Evolutionary conservation across 2,113 vertebrate species (phyloP), one percentile per base, ranked within the genome.

Genomic region (Saiga tatarica): DNA sequence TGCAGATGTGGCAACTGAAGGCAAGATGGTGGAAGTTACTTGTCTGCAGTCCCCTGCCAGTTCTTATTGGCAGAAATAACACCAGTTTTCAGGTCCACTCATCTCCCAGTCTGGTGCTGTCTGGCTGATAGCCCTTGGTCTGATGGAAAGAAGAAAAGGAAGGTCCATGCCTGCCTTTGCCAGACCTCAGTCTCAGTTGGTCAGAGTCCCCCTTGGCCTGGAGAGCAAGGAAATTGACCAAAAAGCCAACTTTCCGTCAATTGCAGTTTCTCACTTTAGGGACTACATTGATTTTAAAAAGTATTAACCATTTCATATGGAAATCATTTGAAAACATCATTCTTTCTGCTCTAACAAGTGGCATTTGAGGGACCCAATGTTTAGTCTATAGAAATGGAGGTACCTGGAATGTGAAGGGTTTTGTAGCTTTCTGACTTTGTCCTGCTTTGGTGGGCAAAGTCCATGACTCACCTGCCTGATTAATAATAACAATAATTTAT

Each of bases 111-210:
- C 78, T 23, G 15, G 21, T n/a, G 11, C 47, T 50, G 0, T 62
- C 59, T 33, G 13, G 23, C 26, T 11, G 42, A 5, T 5, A 33
- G 36, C 36, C 52, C 67, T 45, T 78, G 62, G 25, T 33, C 39
- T 7, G 60, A 42, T 25, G 59, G 36, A 28, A 78, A 53, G 78
- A 89, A 50, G 62, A 45, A 42, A 39, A 25, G 19, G 19, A 42
- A 45, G 6, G 1, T 4, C 30, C 6, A 0, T 9, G 13, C 10
- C 12, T 30, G 15, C 4, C 16, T 1, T n/a, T 23, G 0, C 17
- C 12, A 3, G 28, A 9, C 17, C 12, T 52, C 28, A 39, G 7
- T 76, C n/a, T 82, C 16, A 33, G 62, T 26, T 7, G 23, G 21
- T 55, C 87, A 45, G 60, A 83, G 50, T 45, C 17, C 53, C 53